These are phyloP conservation scores for Calameuta pallipes DNA, from an alignment of 2,888 invertebrate genomes.

Conservation along the genomic window DNA sequence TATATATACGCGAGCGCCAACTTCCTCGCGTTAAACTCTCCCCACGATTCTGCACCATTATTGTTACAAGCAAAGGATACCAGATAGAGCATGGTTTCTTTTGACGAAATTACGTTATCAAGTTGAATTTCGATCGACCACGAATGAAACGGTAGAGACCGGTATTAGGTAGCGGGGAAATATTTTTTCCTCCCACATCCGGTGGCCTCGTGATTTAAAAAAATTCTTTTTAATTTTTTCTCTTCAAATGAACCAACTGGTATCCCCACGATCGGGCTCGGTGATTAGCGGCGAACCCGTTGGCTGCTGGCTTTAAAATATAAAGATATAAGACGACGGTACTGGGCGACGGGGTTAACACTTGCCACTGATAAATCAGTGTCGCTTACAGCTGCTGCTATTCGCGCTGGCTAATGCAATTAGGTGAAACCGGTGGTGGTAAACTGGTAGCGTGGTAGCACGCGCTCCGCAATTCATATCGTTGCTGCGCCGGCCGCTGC, in stretches of 20 bases:
- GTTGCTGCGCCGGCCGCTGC: conserved; percentile 17
- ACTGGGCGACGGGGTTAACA: not conserved
- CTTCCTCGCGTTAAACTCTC: not conserved
- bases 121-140: not conserved
- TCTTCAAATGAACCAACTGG: not conserved
- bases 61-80: not conserved
- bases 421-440: conserved; percentile 49
- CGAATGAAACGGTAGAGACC: not conserved
- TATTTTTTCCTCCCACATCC: not conserved
- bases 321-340: not conserved
- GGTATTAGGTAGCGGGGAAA: not conserved
- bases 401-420: conserved; percentile 50
- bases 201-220: not conserved
- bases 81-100: not conserved
- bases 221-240: not conserved
- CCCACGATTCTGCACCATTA: not conserved
- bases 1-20: conserved; percentile 3
- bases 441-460: conserved; percentile 39
- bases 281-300: not conserved
- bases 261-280: not conserved
- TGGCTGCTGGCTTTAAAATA: not conserved
- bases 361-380: conserved; percentile 41
- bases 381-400: conserved; percentile 46
- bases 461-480: conserved; percentile 41
- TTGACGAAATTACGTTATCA: not conserved